Evolutionary conservation across 2,113 vertebrate species (phyloP).

Genomic region (Cavia aperea): DNA sequence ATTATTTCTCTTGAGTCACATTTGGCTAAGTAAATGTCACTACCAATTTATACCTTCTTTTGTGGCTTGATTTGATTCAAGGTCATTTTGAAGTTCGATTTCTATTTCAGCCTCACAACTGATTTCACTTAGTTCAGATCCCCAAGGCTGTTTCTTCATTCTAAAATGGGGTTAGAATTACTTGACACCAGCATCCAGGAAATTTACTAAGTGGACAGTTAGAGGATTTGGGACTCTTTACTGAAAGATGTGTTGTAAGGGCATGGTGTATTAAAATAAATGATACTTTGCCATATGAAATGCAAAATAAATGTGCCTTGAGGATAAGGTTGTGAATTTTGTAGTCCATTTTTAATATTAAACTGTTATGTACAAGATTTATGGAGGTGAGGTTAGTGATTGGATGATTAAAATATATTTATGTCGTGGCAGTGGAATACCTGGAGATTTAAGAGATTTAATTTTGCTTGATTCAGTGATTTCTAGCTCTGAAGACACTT

Average conservation of each 20-base stretch:
- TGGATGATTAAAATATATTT: neutral
- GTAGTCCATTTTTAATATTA: neutral
- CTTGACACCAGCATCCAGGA: neutral
- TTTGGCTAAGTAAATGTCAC: neutral
- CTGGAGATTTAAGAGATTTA: neutral
- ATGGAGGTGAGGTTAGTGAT: neutral
- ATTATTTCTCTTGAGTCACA: neutral
- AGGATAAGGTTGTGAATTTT: neutral
- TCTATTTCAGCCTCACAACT: slow-evolving; percentile 45
- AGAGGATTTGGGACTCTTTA: neutral
- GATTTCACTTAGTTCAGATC: slow-evolving; percentile 52
- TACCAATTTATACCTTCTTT: slow-evolving; percentile 13
- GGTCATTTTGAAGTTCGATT: slow-evolving; percentile 57
- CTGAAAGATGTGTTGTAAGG: neutral
- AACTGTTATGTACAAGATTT: neutral
- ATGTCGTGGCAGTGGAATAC: neutral
- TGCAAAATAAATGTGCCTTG: neutral
- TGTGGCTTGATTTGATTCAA: slow-evolving; percentile 51
- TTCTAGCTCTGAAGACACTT: neutral
- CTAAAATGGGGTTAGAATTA: slow-evolving; percentile 41
- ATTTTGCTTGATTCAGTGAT: neutral
- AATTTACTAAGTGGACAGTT: neutral
- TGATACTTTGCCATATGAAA: neutral
- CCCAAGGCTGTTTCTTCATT: slow-evolving; percentile 57
- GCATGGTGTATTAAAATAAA: neutral